A percentile compares a stretch with the other conserved stretches of the same genome.
Conservation (phyloP, 1,140 invertebrate genomes). For the Platyscapa corneri region DNA sequence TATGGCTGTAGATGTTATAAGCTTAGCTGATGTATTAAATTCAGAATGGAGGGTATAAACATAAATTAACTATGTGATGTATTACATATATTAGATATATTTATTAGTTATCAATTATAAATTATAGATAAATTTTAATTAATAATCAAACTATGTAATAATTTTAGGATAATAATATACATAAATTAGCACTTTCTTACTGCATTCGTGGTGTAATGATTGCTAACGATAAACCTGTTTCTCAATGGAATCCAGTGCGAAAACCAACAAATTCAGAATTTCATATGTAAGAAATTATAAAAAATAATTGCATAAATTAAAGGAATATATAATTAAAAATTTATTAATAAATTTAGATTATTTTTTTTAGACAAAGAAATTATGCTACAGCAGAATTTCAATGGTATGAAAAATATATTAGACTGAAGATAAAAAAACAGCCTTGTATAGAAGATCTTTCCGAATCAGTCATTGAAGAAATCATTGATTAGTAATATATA, state of each 20-base stretch:
- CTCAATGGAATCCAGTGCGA: conserved; percentile 82
- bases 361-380: conserved; percentile 61
- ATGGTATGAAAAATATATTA: conserved; percentile 63
- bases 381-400: conserved; percentile 59
- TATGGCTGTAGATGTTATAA: conserved; percentile 78
- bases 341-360: not conserved
- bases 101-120: not conserved
- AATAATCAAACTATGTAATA: conserved; percentile 12
- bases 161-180: conserved; percentile 64
- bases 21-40: conserved; percentile 78
- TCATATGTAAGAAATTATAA: conserved; percentile 59
- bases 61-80: conserved; percentile 3
- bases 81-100: conserved; percentile 5
- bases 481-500: conserved; percentile 42
- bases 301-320: conserved; percentile 29
- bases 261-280: conserved; percentile 73
- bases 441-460: conserved; percentile 15
- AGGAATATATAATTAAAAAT: not conserved
- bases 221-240: conserved; percentile 79
- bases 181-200: conserved; percentile 67
- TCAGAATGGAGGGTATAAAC: conserved; percentile 79
- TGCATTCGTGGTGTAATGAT: conserved; percentile 82
- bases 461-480: conserved; percentile 57
- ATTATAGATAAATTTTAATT: conserved; percentile 21
- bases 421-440: conserved; percentile 47